These are phyloP conservation scores for Leuciscus idus DNA, from an alignment of 2,113 vertebrate genomes.

Conservation along the genomic window DNA sequence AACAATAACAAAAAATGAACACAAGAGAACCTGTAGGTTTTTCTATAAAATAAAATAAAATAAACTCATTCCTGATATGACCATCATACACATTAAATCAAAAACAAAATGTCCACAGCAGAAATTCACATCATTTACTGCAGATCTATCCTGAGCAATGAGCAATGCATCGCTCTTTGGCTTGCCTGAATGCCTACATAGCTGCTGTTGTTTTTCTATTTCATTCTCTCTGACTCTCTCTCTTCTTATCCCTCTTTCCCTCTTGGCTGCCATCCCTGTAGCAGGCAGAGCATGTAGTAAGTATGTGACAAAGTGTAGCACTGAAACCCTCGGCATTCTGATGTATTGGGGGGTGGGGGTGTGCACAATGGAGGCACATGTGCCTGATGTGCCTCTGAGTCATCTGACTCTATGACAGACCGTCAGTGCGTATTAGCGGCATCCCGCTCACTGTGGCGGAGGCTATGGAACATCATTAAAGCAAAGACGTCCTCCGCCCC, in stretches of 20 bases:
- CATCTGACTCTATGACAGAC: slow-evolving; percentile 63
- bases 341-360: slow-evolving; percentile 57
- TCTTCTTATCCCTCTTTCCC: not conserved
- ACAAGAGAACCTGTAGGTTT: not conserved
- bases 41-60: not conserved
- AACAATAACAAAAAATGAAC: not conserved
- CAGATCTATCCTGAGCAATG: slow-evolving; percentile 61
- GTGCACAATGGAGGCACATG: slow-evolving; percentile 63
- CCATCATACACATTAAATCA: slow-evolving; percentile 14
- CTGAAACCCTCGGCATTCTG: slow-evolving; percentile 45
- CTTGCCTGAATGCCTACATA: slow-evolving; percentile 46
- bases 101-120: slow-evolving; percentile 63
- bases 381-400: slow-evolving; percentile 60
- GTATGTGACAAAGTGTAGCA: slow-evolving; percentile 58
- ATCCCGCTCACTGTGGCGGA: slow-evolving; percentile 49
- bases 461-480: slow-evolving; percentile 62
- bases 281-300: slow-evolving; percentile 47
- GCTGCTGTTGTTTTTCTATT: slow-evolving; percentile 30
- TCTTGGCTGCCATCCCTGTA: slow-evolving; percentile 28
- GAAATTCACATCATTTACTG: slow-evolving; percentile 56
- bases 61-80: not conserved
- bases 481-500: slow-evolving; percentile 44
- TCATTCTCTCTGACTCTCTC: not conserved
- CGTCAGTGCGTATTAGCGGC: slow-evolving; percentile 68
- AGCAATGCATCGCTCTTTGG: slow-evolving; percentile 46